Evolutionary conservation across 2,113 vertebrate species (phyloP).

Genomic region (Bambusicola thoracicus): DNA sequence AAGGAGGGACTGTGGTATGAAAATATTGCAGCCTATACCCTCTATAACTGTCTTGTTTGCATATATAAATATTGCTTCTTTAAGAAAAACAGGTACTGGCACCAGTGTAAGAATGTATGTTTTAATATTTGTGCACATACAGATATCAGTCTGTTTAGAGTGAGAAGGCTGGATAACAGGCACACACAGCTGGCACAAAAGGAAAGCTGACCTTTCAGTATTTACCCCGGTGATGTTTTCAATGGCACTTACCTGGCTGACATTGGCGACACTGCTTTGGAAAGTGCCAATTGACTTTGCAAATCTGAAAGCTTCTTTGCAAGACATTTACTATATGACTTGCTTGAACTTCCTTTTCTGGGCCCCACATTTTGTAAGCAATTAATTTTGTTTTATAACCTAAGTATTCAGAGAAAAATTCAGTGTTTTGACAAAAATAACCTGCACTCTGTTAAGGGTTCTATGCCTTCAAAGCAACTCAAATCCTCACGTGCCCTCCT

Average conservation of each 20-base stretch:
- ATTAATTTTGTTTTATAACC: conserved; percentile 38
- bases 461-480: background rate
- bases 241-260: conserved; percentile 59
- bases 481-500: background rate
- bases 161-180: background rate
- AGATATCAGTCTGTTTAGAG: conserved; percentile 61
- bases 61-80: conserved; percentile 36
- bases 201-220: conserved; percentile 60
- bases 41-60: conserved; percentile 53
- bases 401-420: conserved; percentile 11
- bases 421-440: background rate
- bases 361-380: conserved; percentile 52
- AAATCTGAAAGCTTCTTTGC: conserved; percentile 62
- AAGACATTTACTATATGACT: background rate
- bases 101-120: conserved; percentile 37
- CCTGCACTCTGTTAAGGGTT: background rate
- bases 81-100: conserved; percentile 49
- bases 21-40: conserved; percentile 18
- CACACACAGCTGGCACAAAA: conserved; percentile 58
- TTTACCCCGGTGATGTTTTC: conserved; percentile 64
- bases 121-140: conserved; percentile 40
- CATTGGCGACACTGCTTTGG: background rate
- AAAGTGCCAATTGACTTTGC: background rate
- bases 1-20: background rate
- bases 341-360: conserved; percentile 35